These are phyloP conservation scores for Hydractinia echinata DNA, from an alignment of 30 jellyfish, hydroid and myxozoan genomes.

Conservation along the genomic window DNA sequence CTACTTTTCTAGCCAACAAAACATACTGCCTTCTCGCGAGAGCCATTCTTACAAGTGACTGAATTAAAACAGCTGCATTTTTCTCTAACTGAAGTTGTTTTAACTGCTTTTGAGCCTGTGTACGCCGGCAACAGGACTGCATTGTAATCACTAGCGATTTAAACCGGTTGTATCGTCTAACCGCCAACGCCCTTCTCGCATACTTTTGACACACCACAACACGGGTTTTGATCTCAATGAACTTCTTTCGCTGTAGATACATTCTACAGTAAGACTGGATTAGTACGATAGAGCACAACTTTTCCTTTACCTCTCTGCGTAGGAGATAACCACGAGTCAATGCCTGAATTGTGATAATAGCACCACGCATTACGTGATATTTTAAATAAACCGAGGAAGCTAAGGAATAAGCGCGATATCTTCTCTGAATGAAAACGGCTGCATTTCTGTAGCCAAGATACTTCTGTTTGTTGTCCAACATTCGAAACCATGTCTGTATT, in stretches of 20 bases:
- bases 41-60: constrained; percentile 31
- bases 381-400: constrained; percentile 32
- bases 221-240: background rate
- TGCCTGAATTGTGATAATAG: constrained; percentile 73
- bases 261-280: constrained; percentile 60
- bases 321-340: constrained; percentile 36
- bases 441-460: constrained; percentile 45
- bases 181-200: background rate
- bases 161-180: constrained; percentile 29
- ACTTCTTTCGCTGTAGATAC: constrained; percentile 30
- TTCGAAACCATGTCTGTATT: constrained; percentile 15
- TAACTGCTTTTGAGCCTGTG: constrained; percentile 3
- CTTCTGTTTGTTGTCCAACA: background rate
- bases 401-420: constrained; percentile 44
- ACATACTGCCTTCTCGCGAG: constrained; percentile 11
- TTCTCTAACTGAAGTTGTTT: constrained; percentile 8
- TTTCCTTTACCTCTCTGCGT: constrained; percentile 11
- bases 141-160: constrained; percentile 60
- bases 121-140: constrained; percentile 51
- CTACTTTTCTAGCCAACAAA: background rate
- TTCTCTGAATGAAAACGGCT: constrained; percentile 40
- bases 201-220: constrained; percentile 20
- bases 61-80: constrained; percentile 48
- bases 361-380: constrained; percentile 70
- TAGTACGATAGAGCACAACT: constrained; percentile 32